Conservation (phyloP, 2,113 vertebrate genomes). For the Octodon degus region DNA sequence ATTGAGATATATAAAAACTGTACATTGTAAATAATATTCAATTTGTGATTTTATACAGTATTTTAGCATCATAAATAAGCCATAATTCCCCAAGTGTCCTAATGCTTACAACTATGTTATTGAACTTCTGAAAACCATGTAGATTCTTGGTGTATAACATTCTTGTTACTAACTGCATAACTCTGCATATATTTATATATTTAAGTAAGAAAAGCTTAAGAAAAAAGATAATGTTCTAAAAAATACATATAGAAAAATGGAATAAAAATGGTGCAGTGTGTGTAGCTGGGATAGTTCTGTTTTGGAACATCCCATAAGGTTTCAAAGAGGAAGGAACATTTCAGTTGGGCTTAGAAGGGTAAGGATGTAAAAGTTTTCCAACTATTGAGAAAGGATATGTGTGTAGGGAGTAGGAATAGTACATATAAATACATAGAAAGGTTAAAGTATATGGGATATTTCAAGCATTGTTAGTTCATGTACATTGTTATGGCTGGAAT, state of each 20-base stretch:
- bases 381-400: not conserved
- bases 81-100: not conserved
- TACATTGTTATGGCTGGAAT: not conserved
- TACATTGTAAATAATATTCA: slow-evolving; percentile 1
- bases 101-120: not conserved
- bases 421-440: not conserved
- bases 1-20: not conserved
- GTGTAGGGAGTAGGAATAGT: not conserved
- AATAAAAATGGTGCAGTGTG: not conserved
- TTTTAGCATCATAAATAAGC: slow-evolving; percentile 19
- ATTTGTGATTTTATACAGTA: not conserved
- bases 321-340: slow-evolving; percentile 45
- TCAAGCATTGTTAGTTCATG: not conserved
- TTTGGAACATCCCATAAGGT: not conserved
- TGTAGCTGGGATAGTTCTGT: not conserved
- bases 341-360: slow-evolving; percentile 20
- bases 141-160: not conserved
- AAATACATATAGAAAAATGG: not conserved
- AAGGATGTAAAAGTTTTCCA: slow-evolving; percentile 22
- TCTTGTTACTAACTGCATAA: not conserved
- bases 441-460: not conserved
- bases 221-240: not conserved
- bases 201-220: not conserved
- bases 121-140: not conserved
- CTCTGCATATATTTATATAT: not conserved